Evolutionary conservation across 2,797 vertebrate species (phyloP), one percentile per base, ranked within the genome.

Genomic region (Sternotherus odoratus): DNA sequence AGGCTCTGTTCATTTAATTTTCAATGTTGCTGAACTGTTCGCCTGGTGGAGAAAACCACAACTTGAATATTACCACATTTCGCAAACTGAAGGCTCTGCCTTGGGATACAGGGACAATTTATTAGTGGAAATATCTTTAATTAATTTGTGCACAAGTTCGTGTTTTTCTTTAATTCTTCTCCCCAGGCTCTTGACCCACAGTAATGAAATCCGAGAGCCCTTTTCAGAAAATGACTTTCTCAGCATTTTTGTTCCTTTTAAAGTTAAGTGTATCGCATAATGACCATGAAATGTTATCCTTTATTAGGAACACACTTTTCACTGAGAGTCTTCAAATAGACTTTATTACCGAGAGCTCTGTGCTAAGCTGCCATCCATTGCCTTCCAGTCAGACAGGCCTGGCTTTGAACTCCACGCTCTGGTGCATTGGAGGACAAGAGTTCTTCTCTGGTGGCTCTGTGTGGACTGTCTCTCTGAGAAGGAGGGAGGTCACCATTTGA

Each of bases 51-150:
- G 95, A 93, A 97, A 96, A 97, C 97, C 97, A 93, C 97, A 98
- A 93, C 95, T 97, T 98, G 97, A 97, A 97, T 96, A 97, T 96
- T 97, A 97, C 96, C 97, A 97, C 94, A 97, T 98, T 98, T 96
- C 87, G 88, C 95, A 95, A 97, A 96, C 94, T 95, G 95, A 97
- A 96, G 97, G 96, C 96, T 97, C 97, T 97, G 98, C 98, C 97
- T 97, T 97, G 97, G 97, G 98, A 97, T 96, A 97, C 56, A 46
- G 96, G 97, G 97, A 97, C 97, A 97, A 98, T 98, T 98, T 98
- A 98, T 98, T 98, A 98, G 97, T 98, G 97, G 97, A 98, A 98
- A 98, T 98, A 98, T 98, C 97, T 98, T 98, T 98, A 98, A 98
- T 98, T 98, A 98, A 98, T 98, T 98, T 98, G 98, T 98, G 98